Evolutionary conservation across 2,797 vertebrate genomes (phyloP), one percentile per base, ranked within the genome.

Genomic region (Micropoecilia bifurca): DNA sequence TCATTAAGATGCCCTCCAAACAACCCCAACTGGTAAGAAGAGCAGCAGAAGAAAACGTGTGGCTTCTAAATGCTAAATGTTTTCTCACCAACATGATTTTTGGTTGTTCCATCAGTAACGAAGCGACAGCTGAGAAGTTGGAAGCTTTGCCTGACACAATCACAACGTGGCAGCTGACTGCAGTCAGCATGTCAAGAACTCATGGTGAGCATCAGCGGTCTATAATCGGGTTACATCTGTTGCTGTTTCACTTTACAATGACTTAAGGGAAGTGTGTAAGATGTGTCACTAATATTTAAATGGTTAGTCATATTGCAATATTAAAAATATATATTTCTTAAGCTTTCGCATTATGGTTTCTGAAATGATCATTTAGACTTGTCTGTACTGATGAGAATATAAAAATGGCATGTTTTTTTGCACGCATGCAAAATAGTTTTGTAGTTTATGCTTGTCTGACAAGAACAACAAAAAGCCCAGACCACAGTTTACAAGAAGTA

Each of bases 131-230:
- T 39, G 39, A 14, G 0, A 76, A 83, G 14, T 47, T 59, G 0
- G 3, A 93, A n/a, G 94, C 91, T 55, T 86, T 98, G 82, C 96
- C 95, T 84, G 97, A 97, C 63, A 97, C 97, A 50, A 97, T 98
- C 88, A 98, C 98, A 80, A 96, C 97, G 2, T 98, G 98, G 97
- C 94, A 97, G 90, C 91, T 99, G 4, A 92, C 95, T 85, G 97
- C 96, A 0, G 89, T 98, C 79, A 96, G 97, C 82, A 36, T 98
- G 71, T 97, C 97, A 0, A 81, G 7, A 61, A 92, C 82, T 20
- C 69, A 86, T 3, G 93, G 95, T 96, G 75, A 88, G 82, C 25
- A 28, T 25, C 33, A 16, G 57, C 8, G 33, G 12, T 72, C 6
- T 16, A 0, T 6, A 1, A 2, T 48, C 0, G 2, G n/a, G 16